Percentiles rank a stretch among this genome's conserved stretches.
Evolutionary conservation across 2,113 vertebrate genomes (phyloP).

Genomic region (Lepus timidus): DNA sequence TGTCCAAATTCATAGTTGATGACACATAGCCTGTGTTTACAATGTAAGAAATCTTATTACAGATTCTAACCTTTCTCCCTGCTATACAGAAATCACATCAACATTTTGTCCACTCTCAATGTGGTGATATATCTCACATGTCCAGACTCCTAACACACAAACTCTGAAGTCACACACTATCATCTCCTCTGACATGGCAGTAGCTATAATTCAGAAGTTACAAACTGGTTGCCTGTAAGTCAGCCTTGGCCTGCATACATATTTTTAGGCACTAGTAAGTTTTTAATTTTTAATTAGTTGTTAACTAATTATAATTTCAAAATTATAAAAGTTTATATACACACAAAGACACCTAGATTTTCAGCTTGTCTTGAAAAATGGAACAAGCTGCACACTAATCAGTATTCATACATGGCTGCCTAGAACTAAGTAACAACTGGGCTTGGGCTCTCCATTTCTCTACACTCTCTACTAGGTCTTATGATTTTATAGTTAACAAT

Average conservation of each 20-base stretch:
- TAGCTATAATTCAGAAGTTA: constrained; percentile 17
- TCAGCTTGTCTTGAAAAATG: constrained; percentile 48
- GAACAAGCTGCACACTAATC: neutral
- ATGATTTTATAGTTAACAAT: neutral
- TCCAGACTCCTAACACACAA: neutral
- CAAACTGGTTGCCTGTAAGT: constrained; percentile 24
- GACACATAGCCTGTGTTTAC: constrained; percentile 51
- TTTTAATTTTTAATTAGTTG: neutral
- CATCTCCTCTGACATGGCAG: neutral
- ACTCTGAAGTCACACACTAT: neutral
- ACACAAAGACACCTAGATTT: neutral
- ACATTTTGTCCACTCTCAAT: neutral
- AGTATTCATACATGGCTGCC: neutral
- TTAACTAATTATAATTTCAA: neutral
- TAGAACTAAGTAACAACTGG: neutral
- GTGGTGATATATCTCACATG: constrained; percentile 35
- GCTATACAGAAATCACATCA: neutral
- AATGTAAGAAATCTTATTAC: neutral
- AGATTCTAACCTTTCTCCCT: constrained; percentile 42
- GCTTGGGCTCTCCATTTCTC: neutral
- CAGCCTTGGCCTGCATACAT: neutral
- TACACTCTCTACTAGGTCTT: neutral
- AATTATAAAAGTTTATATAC: constrained; percentile 9
- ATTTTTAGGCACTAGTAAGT: neutral
- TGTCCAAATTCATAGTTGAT: constrained; percentile 26